phyloP scores from a whole-genome alignment of 2,797 vertebrate species.

The Alectoris magna region DNA sequence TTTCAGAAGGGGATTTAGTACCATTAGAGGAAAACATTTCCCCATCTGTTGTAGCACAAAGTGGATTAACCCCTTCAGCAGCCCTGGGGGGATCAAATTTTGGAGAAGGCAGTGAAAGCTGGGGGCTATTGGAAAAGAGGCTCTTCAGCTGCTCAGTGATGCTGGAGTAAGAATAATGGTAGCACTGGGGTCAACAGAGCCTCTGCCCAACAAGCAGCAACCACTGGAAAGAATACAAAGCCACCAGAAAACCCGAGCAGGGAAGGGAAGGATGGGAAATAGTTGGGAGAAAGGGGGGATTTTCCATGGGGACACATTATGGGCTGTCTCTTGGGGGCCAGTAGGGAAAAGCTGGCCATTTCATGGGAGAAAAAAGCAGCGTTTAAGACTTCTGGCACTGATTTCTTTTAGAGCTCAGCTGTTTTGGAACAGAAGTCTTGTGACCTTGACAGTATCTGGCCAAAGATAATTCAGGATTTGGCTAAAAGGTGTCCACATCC shows the following conservation, averaged over 20 bases:
- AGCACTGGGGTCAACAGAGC: background rate
- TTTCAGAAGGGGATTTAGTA: conserved; percentile 60
- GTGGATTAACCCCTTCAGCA: background rate
- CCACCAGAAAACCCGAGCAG: background rate
- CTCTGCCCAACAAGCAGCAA: background rate
- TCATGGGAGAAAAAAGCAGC: background rate
- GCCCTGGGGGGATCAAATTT: background rate
- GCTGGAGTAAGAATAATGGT: background rate
- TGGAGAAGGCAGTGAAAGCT: background rate
- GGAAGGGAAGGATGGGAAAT: background rate
- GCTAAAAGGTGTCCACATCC: conserved; percentile 28
- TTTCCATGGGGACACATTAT: background rate
- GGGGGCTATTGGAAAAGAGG: background rate
- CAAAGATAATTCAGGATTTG: conserved; percentile 7
- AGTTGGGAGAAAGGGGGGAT: background rate
- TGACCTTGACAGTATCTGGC: background rate
- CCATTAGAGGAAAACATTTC: background rate
- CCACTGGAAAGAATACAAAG: background rate
- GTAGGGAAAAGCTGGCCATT: background rate
- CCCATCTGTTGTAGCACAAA: background rate
- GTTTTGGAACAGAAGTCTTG: rapidly evolving
- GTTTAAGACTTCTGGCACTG: background rate
- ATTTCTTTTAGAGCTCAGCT: background rate
- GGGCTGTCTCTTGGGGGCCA: rapidly evolving
- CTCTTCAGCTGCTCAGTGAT: background rate